These are phyloP conservation scores for Leptinotarsa defecta DNA, from an alignment of 1,140 invertebrate species.

Conservation along the genomic window DNA sequence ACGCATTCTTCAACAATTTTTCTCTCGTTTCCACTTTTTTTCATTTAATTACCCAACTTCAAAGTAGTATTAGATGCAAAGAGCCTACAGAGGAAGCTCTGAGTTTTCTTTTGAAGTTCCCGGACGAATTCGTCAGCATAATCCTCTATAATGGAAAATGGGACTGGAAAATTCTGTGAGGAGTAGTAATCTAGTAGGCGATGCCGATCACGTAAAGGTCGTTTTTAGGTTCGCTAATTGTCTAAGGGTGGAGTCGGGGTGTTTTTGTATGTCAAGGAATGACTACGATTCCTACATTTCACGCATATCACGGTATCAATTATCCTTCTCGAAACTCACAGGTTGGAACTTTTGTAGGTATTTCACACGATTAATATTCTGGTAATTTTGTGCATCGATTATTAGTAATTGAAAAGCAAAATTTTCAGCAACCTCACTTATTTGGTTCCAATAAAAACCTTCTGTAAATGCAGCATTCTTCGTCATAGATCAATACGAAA, in stretches of 20 bases:
- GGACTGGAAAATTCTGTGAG: neutral
- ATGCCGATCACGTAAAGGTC: constrained; percentile 23
- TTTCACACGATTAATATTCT: no score
- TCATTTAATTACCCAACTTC: neutral
- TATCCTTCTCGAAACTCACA: no score
- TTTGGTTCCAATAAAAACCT: no score
- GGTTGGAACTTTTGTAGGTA: no score
- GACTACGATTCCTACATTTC: neutral
- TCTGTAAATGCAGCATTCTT: no score
- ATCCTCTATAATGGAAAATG: constrained; percentile 22
- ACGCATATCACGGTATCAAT: neutral
- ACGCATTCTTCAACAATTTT: no score
- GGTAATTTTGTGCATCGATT: no score
- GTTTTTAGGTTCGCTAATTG: constrained; percentile 29
- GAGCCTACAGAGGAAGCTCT: neutral
- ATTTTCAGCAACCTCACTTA: no score
- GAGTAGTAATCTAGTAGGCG: constrained; percentile 17
- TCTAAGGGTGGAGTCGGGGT: constrained; percentile 12
- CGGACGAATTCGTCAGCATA: constrained; percentile 19
- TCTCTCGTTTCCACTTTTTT: neutral
- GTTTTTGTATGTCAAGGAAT: constrained; percentile 7
- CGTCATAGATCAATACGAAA: no score
- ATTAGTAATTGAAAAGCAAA: no score
- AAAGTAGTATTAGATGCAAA: constrained; percentile 13
- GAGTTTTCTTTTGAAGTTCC: constrained; percentile 19